A percentile compares a stretch with the other conserved stretches of the same genome.
Conservation (phyloP, 2,797 vertebrate genomes). For the Etheostoma nigrum region DNA sequence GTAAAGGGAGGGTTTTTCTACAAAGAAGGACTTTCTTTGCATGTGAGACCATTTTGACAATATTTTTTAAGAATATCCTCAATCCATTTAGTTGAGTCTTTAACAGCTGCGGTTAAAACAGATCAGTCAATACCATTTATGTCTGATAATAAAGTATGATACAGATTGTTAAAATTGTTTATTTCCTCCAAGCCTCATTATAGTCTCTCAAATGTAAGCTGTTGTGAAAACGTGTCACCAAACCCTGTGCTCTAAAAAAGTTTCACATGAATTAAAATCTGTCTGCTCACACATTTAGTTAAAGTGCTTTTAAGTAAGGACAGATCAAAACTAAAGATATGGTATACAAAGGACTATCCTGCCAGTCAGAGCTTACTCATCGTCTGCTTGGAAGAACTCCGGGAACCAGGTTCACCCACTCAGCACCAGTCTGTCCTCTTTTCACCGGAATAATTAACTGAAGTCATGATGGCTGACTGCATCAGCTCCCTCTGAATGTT, state of each 20-base stretch:
- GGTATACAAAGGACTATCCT: slow-evolving; percentile 33
- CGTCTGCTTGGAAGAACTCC: slow-evolving; percentile 29
- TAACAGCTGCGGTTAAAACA: slow-evolving; percentile 11
- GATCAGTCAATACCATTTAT: background rate
- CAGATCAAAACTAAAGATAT: slow-evolving; percentile 3
- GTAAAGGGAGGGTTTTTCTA: background rate
- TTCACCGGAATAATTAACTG: background rate
- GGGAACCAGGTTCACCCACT: slow-evolving; percentile 26
- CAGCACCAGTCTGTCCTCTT: slow-evolving; percentile 32
- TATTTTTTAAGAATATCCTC: background rate
- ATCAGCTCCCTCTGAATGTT: slow-evolving; percentile 33
- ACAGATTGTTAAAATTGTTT: too few species aligned
- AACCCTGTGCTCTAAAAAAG: background rate
- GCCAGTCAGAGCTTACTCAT: slow-evolving; percentile 49
- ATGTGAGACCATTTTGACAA: background rate
- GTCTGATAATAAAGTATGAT: background rate
- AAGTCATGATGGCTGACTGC: slow-evolving; percentile 30
- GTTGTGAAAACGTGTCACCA: background rate
- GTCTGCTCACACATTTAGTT: background rate
- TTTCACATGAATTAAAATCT: background rate
- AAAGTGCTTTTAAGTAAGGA: slow-evolving; percentile 6
- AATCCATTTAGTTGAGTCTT: slow-evolving; percentile 4
- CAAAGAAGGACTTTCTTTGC: background rate
- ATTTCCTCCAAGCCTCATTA: background rate
- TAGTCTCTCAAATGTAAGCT: background rate